A percentile compares a stretch with the other conserved stretches of the same genome.
phyloP scores from a whole-genome alignment of 2,113 vertebrate genomes.

The Bucco capensis region DNA sequence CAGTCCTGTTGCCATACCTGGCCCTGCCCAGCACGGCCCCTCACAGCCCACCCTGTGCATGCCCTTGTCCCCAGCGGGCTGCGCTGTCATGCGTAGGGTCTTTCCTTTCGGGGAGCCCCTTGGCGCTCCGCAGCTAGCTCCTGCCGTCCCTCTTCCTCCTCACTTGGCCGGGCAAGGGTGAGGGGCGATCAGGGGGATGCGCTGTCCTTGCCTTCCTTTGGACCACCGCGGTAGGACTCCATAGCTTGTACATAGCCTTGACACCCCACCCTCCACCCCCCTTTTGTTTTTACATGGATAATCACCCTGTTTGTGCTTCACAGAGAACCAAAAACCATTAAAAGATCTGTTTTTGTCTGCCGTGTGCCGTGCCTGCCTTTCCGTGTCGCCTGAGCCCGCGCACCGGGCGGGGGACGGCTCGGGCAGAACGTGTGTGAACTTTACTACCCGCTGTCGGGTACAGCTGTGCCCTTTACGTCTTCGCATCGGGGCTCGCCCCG shows the following conservation, averaged over 20 bases:
- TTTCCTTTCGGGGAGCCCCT: background rate
- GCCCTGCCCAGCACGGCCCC: background rate
- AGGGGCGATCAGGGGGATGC: no score
- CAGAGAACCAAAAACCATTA: constrained; percentile 53
- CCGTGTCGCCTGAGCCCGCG: background rate
- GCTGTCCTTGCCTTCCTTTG: background rate
- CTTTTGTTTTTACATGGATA: constrained; percentile 53
- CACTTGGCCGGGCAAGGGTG: background rate
- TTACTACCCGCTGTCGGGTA: no score
- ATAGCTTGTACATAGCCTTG: constrained; percentile 56
- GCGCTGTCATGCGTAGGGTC: background rate
- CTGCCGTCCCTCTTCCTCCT: background rate
- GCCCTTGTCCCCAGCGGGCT: background rate
- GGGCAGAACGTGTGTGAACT: no score
- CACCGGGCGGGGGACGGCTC: fast-evolving
- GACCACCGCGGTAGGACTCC: background rate
- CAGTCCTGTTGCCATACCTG: background rate
- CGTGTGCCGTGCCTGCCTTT: background rate
- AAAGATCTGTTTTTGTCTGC: constrained; percentile 43
- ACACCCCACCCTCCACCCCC: background rate
- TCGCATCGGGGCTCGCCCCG: background rate
- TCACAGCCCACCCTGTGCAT: background rate
- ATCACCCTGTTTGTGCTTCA: constrained; percentile 47
- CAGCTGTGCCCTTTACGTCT: background rate
- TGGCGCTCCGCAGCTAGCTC: background rate